These are phyloP conservation scores for Pseudomyrmex flavicornis DNA, from an alignment of 1,140 invertebrate genomes.

Conservation along the genomic window DNA sequence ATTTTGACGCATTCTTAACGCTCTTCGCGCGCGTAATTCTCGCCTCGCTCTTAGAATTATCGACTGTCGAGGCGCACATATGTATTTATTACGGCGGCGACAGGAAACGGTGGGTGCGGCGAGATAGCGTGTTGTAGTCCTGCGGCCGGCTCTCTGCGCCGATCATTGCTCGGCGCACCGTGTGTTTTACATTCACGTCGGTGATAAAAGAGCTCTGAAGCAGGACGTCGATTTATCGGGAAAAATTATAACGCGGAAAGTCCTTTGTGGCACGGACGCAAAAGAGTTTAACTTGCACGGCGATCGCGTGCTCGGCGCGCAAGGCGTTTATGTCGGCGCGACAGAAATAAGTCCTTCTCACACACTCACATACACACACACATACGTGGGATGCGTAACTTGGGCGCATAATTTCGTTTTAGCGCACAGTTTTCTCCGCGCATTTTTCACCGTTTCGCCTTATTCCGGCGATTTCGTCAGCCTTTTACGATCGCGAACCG, in stretches of 20 bases:
- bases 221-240: conserved; percentile 45
- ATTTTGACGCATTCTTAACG: too few relatives aligned
- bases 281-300: conserved; percentile 33
- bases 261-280: conserved; percentile 36
- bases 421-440: background rate
- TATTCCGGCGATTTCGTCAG: background rate
- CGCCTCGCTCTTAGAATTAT: conserved; percentile 39
- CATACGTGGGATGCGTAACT: conserved; percentile 21
- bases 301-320: conserved; percentile 61
- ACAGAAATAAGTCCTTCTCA: conserved; percentile 38
- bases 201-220: conserved; percentile 29
- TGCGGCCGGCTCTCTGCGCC: background rate
- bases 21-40: conserved; percentile 31
- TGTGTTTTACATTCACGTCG: conserved; percentile 34
- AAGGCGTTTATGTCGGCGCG: background rate
- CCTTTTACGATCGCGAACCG: conserved; percentile 23
- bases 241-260: conserved; percentile 58
- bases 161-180: background rate
- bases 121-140: conserved; percentile 60
- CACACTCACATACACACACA: too few relatives aligned
- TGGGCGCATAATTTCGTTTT: conserved; percentile 35
- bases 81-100: conserved; percentile 60
- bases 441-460: background rate
- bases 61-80: conserved; percentile 43
- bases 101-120: conserved; percentile 70